Base-by-base conservation (phyloP, 2,888 invertebrate species). In the Drosophila paracracens region DNA sequence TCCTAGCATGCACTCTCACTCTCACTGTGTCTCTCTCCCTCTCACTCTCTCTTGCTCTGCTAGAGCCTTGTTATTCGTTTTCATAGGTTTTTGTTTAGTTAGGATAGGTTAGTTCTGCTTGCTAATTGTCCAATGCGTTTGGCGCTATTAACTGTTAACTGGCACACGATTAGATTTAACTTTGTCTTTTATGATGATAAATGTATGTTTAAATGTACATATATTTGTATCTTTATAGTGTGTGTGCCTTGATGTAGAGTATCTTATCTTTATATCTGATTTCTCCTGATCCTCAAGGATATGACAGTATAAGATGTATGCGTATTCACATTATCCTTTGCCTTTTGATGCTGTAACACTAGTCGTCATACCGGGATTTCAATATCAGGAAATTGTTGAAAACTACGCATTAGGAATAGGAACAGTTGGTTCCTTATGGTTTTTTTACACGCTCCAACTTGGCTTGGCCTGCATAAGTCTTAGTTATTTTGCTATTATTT, bases 41-140 rank as follows among this genome's bases (percentile, higher is more conserved):
- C 8, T 5, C n/a, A 11, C 18, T 29, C 8, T 16, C 25, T 27
- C 16, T 11, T 25, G 46, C 16, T 16, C 4, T 25, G 16, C 46
- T 4, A 25, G 7, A 29, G 29, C 35, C 25, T 51, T 52, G 52
- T n/a, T 53, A 27, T 43, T 46, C 18, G 36, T 51, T 21, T 46
- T 21, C 46, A 46, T 46, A 21, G 21, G 21, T 25, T 61, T 68
- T 52, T 57, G 29, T 46, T 56, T 25, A 50, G 65, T 87, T 83
- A 70, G 74, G 76, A 66, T 83, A 83, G 85, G 88, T 83, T 79
- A 88, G 83, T 82, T 63, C 46, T 27, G 54, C 25, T 40, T 33
- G 40, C 52, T n/a, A 63, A 29, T 56, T 57, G 43, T 29, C n/a
- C 29, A 18, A 29, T 51, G n/a, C 29, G 29, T 1, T 46, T 25